These are phyloP conservation scores for Chromis chromis DNA, from an alignment of 2,797 vertebrate species.

Conservation along the genomic window DNA sequence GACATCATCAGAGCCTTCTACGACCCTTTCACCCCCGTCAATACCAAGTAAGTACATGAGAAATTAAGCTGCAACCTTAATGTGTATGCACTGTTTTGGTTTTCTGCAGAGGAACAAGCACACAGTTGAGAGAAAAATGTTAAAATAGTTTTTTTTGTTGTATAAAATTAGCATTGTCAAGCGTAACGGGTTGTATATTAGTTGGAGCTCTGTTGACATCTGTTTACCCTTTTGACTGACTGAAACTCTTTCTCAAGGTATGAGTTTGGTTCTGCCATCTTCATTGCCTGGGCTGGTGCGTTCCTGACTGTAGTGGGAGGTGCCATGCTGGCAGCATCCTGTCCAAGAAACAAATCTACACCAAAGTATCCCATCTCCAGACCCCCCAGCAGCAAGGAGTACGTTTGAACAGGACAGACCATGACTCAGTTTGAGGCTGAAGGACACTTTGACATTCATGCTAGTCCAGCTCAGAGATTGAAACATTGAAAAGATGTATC, in stretches of 20 bases:
- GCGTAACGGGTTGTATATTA: not conserved
- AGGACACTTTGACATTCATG: slow-evolving; percentile 53
- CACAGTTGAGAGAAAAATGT: not conserved
- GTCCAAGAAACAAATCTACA: slow-evolving; percentile 71
- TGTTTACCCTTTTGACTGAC: not conserved
- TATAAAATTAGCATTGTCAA: not conserved
- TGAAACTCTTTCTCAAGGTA: slow-evolving; percentile 80
- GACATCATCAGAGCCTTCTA: slow-evolving; percentile 91
- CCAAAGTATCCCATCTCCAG: slow-evolving; percentile 80
- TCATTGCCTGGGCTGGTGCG: slow-evolving; percentile 90
- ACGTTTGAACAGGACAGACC: slow-evolving; percentile 81
- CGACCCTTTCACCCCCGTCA: slow-evolving; percentile 84
- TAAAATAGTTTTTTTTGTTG: not conserved
- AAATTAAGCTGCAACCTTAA: not conserved
- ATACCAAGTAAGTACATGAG: slow-evolving; percentile 86
- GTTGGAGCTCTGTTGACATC: not conserved
- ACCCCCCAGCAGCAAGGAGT: slow-evolving; percentile 85
- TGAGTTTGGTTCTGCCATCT: slow-evolving; percentile 91
- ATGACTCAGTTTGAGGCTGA: not conserved
- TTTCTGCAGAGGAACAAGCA: not conserved
- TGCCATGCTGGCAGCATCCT: slow-evolving; percentile 87
- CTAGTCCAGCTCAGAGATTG: slow-evolving; percentile 27
- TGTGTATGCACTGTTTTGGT: not conserved
- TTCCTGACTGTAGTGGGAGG: slow-evolving; percentile 88
- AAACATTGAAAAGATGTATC: slow-evolving; percentile 31